Conservation (phyloP, 2,888 invertebrate species). For the Dolomedes plantarius region DNA sequence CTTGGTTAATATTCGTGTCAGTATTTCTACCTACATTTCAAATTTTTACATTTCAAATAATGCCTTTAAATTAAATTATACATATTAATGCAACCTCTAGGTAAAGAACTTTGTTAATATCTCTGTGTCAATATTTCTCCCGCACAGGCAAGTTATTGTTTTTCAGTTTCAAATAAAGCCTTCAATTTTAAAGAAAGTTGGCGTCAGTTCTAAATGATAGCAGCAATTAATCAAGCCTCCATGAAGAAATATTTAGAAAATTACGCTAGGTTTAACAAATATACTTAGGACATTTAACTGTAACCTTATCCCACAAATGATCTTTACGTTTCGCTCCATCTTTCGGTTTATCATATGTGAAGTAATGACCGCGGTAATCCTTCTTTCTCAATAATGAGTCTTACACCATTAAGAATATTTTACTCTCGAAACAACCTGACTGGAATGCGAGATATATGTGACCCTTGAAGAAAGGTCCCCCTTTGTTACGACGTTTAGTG, state of each 20-base stretch:
- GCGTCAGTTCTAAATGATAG: too few species aligned
- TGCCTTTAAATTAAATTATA: too few species aligned
- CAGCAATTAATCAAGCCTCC: too few species aligned
- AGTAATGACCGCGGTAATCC: neutral
- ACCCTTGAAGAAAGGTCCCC: neutral
- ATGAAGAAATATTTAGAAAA: neutral
- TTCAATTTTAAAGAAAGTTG: too few species aligned
- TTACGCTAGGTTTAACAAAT: neutral
- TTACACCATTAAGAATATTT: slow-evolving; percentile 14
- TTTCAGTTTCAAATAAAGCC: too few species aligned
- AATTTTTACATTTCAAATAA: too few species aligned
- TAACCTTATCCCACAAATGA: neutral
- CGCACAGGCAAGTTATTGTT: too few species aligned
- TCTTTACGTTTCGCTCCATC: neutral
- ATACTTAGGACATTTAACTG: neutral
- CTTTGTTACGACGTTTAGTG: neutral
- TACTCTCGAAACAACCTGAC: neutral
- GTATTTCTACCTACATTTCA: too few species aligned
- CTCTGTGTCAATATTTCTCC: too few species aligned
- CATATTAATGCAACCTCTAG: too few species aligned
- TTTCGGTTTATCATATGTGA: neutral
- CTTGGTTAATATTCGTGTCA: too few species aligned
- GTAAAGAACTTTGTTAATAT: too few species aligned
- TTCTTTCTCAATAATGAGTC: neutral
- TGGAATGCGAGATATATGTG: slow-evolving; percentile 1